These are phyloP conservation scores for Hippasteria phrygiana DNA, from an alignment of 53 echinoderm and acorn worm species.

Conservation along the genomic window DNA sequence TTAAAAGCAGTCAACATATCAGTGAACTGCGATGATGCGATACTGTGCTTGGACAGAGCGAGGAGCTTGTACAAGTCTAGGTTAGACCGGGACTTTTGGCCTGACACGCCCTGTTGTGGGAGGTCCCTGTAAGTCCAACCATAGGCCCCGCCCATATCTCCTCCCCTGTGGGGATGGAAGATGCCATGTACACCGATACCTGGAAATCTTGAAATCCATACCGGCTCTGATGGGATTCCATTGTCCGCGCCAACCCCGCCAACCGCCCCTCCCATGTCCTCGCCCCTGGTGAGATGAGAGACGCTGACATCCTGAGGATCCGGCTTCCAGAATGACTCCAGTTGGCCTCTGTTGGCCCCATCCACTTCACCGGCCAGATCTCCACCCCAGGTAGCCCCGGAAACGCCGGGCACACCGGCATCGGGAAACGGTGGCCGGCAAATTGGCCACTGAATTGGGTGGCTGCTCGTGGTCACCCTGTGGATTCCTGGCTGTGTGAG, in stretches of 20 bases:
- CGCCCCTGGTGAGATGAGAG: background rate
- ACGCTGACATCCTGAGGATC: background rate
- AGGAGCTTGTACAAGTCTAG: slow-evolving; percentile 26
- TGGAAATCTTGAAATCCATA: slow-evolving; percentile 2
- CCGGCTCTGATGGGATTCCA: background rate
- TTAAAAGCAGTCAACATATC: slow-evolving; percentile 15
- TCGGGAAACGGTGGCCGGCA: background rate
- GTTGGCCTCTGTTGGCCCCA: background rate
- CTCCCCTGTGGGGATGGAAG: background rate
- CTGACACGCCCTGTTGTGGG: background rate
- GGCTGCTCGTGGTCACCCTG: background rate
- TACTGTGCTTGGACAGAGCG: slow-evolving; percentile 9
- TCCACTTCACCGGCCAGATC: background rate
- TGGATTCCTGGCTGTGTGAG: too few relatives aligned
- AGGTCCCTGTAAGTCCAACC: too few relatives aligned
- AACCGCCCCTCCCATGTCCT: background rate
- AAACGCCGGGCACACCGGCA: background rate
- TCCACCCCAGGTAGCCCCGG: background rate
- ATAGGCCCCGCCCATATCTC: background rate
- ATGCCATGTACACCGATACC: background rate
- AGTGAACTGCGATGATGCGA: slow-evolving; percentile 32
- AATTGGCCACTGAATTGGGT: background rate
- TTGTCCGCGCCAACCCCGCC: background rate
- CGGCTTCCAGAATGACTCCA: background rate
- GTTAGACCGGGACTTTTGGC: background rate